phyloP scores from a whole-genome alignment of 2,888 invertebrate species.

The Hesperia comma region DNA sequence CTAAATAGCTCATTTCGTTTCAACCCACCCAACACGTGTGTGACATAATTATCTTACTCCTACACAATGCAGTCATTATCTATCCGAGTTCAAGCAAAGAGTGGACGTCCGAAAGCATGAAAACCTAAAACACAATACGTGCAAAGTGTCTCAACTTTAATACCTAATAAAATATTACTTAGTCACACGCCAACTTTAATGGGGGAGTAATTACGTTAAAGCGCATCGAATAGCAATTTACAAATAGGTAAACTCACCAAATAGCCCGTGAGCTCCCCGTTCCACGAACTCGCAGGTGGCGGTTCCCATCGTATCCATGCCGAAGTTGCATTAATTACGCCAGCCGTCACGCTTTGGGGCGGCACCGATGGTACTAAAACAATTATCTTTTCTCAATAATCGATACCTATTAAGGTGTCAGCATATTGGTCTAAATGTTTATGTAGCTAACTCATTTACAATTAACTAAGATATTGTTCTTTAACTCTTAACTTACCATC shows the following conservation, averaged over 20 bases:
- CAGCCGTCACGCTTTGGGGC: slow-evolving; percentile 90
- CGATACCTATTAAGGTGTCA: slow-evolving; percentile 20
- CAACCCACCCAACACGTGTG: background rate
- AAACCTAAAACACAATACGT: background rate
- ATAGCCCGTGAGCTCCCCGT: slow-evolving; percentile 93
- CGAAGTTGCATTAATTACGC: slow-evolving; percentile 91
- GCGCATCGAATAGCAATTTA: slow-evolving; percentile 29
- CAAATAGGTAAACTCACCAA: slow-evolving; percentile 85
- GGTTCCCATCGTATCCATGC: slow-evolving; percentile 93
- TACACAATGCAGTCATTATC: background rate
- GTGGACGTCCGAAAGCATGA: background rate
- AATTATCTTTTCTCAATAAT: slow-evolving; percentile 50
- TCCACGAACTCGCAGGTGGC: slow-evolving; percentile 89
- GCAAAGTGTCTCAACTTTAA: background rate
- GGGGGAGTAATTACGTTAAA: slow-evolving; percentile 23
- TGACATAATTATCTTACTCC: background rate
- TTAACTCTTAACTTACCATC: slow-evolving; percentile 83
- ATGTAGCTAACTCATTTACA: no score
- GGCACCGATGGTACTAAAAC: slow-evolving; percentile 89
- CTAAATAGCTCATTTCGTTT: background rate
- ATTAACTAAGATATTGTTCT: background rate
- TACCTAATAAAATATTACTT: background rate
- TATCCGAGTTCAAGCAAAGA: slow-evolving; percentile 1
- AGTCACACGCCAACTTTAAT: slow-evolving; percentile 25
- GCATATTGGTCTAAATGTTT: background rate